A percentile compares a stretch with the other conserved stretches of the same genome.
phyloP scores from a whole-genome alignment of 1,140 invertebrate species.

The Drosophila tropicalis region DNA sequence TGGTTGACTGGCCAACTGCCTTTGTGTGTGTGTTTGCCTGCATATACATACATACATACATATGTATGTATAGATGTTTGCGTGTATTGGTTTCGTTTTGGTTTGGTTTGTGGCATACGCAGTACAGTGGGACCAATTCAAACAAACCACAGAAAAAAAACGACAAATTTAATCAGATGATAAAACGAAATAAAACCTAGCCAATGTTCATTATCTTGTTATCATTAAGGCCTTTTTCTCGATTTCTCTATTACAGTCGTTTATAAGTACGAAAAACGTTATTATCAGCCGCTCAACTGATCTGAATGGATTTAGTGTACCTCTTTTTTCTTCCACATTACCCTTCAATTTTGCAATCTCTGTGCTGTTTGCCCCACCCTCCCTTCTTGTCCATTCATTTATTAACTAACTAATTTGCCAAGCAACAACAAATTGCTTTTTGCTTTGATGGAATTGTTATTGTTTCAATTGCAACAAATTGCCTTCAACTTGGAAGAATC shows the following conservation, averaged over 20 bases:
- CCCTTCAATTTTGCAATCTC: constrained; percentile 26
- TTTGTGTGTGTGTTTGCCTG: constrained; percentile 26
- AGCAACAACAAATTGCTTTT: constrained; percentile 68
- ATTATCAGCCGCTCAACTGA: not conserved
- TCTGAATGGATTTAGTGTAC: constrained; percentile 26
- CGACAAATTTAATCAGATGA: too few relatives aligned
- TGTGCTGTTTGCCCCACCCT: constrained; percentile 15
- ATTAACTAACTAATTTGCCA: constrained; percentile 81
- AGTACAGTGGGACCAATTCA: constrained; percentile 52
- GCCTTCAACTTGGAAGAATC: constrained; percentile 44
- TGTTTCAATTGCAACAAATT: constrained; percentile 81
- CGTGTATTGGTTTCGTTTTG: constrained; percentile 55
- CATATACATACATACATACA: too few relatives aligned
- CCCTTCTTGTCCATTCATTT: constrained; percentile 48
- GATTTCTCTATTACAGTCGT: too few relatives aligned
- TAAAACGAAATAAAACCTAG: too few relatives aligned
- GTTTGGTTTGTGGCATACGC: constrained; percentile 63
- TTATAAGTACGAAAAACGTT: too few relatives aligned
- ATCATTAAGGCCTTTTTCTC: too few relatives aligned
- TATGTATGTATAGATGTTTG: too few relatives aligned
- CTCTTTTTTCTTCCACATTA: not conserved
- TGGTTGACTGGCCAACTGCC: constrained; percentile 56
- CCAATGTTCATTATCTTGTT: too few relatives aligned
- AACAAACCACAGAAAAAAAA: too few relatives aligned
- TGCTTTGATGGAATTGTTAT: constrained; percentile 63